Conservation (phyloP, 2,113 vertebrate genomes). For the Boleophthalmus pectinirostris region DNA sequence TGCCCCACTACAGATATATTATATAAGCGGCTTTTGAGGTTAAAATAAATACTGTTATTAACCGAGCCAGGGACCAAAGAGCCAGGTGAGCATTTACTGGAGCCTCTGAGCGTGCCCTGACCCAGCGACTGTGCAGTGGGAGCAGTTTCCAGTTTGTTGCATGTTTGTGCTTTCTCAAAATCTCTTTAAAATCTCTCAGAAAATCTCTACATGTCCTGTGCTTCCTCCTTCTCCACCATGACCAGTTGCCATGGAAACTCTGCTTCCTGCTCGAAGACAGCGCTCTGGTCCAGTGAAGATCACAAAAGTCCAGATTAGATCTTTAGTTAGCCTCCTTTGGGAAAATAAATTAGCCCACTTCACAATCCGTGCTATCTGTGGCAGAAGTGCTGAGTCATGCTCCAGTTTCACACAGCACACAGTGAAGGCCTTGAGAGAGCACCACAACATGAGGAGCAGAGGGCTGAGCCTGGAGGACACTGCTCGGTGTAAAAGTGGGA, state of each 20-base stretch:
- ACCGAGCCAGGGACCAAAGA: no score
- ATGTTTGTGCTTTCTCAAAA: constrained; percentile 22
- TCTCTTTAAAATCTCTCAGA: constrained; percentile 7
- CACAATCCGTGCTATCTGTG: not conserved
- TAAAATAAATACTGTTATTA: no score
- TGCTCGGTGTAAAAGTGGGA: not conserved
- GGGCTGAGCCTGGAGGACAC: not conserved
- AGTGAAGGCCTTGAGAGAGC: not conserved
- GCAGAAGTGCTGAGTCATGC: constrained; percentile 6
- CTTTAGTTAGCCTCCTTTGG: constrained; percentile 1
- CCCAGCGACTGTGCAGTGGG: not conserved
- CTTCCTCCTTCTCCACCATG: not conserved
- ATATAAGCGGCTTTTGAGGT: no score
- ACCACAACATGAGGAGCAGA: not conserved
- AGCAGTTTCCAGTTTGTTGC: not conserved
- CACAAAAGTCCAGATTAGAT: constrained; percentile 2
- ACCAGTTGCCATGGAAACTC: constrained; percentile 23
- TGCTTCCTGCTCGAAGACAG: not conserved
- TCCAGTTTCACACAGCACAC: not conserved
- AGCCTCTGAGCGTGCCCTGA: not conserved
- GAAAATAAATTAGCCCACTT: not conserved
- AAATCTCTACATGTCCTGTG: constrained; percentile 10
- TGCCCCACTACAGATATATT: no score
- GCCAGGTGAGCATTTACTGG: no score
- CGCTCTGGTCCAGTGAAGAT: not conserved